Evolutionary conservation across 2,797 vertebrate genomes (phyloP).

Genomic region (Macropus fuliginosus): DNA sequence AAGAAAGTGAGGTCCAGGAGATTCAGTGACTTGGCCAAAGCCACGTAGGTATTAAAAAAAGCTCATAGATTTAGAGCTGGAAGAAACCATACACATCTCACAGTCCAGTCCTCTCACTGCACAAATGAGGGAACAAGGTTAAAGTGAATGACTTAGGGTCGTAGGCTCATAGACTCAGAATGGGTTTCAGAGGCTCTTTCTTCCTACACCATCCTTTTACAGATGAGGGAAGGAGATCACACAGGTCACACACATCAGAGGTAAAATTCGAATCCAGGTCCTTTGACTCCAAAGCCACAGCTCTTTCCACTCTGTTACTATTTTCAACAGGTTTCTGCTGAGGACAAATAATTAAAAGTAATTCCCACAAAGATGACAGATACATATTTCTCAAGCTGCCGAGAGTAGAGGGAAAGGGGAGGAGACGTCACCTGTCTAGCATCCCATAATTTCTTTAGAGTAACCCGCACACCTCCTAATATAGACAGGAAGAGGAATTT

Average conservation of each 20-base stretch:
- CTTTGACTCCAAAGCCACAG: neutral
- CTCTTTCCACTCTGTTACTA: neutral
- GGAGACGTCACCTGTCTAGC: neutral
- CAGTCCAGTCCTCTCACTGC: neutral
- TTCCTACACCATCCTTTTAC: neutral
- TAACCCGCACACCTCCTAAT: neutral
- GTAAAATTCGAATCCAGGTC: neutral
- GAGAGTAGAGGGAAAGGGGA: neutral
- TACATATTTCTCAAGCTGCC: neutral
- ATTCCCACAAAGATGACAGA: neutral
- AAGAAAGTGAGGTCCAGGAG: neutral
- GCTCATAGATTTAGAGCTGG: neutral
- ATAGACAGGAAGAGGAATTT: neutral
- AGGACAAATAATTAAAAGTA: neutral
- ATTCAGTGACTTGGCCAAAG: neutral
- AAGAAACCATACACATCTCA: neutral
- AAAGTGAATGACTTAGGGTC: neutral
- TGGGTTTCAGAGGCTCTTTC: neutral
- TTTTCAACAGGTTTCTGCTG: neutral
- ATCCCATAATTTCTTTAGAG: neutral
- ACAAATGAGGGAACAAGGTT: neutral
- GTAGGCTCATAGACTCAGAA: neutral
- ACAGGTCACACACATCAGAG: neutral
- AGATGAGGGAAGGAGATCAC: neutral
- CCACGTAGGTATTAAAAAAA: neutral